Conservation (phyloP, 2,113 vertebrate species). For the Loxodonta africana region DNA sequence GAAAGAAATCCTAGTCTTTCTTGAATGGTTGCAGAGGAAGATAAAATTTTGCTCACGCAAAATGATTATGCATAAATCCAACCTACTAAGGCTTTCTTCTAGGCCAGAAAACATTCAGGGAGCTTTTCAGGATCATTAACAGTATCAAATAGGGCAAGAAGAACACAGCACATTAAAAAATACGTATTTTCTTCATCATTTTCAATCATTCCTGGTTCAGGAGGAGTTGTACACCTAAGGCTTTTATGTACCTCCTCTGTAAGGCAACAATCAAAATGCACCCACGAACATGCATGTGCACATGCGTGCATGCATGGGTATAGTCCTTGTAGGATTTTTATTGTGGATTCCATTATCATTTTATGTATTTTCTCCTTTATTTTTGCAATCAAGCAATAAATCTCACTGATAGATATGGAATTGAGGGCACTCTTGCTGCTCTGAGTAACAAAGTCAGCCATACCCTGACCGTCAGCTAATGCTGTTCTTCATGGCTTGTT, state of each 20-base stretch:
- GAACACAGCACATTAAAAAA: constrained; percentile 38
- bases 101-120: constrained; percentile 30
- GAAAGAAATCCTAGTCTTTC: constrained; percentile 80
- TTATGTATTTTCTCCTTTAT: constrained; percentile 44
- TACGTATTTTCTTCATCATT: constrained; percentile 20
- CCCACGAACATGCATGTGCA: too few relatives aligned
- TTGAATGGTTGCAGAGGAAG: constrained; percentile 69
- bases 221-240: background rate
- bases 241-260: background rate
- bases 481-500: constrained; percentile 36
- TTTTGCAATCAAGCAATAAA: constrained; percentile 49
- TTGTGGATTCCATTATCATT: background rate
- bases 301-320: background rate
- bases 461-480: constrained; percentile 30
- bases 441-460: constrained; percentile 32
- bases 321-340: background rate
- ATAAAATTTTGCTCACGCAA: constrained; percentile 84
- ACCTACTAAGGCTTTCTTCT: constrained; percentile 72
- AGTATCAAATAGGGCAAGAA: constrained; percentile 43
- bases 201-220: constrained; percentile 53
- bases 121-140: constrained; percentile 62
- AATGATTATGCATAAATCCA: constrained; percentile 82
- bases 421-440: constrained; percentile 28
- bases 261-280: background rate
- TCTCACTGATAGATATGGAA: constrained; percentile 44